Evolutionary conservation across 2,888 invertebrate species (phyloP).

Genomic region (Tetranychus piercei): DNA sequence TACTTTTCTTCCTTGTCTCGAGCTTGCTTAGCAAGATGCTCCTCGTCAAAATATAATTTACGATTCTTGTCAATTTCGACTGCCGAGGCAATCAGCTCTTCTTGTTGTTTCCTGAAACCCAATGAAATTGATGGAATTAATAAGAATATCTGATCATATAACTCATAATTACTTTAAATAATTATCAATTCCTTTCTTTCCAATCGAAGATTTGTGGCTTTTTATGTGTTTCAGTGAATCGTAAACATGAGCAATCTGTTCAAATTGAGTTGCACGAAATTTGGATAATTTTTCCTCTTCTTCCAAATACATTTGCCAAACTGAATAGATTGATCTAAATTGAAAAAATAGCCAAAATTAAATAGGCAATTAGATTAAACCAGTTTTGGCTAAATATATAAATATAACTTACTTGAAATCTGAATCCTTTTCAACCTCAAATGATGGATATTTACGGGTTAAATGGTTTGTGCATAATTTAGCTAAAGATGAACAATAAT

Average conservation of each 20-base stretch:
- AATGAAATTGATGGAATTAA: not conserved
- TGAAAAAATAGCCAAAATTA: slow-evolving; percentile 7
- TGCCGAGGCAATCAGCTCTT: slow-evolving; percentile 66
- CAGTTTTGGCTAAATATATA: not conserved
- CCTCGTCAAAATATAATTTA: slow-evolving; percentile 84
- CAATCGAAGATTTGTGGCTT: slow-evolving; percentile 31
- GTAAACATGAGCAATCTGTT: slow-evolving; percentile 17
- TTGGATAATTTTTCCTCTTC: slow-evolving; percentile 83
- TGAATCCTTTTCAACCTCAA: slow-evolving; percentile 16
- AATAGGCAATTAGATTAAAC: not conserved
- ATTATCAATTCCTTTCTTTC: slow-evolving; percentile 49
- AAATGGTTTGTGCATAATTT: slow-evolving; percentile 22
- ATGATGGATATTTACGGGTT: slow-evolving; percentile 14
- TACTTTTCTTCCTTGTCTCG: slow-evolving; percentile 75
- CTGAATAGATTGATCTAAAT: slow-evolving; percentile 82
- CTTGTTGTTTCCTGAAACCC: slow-evolving; percentile 48
- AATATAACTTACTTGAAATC: slow-evolving; percentile 19
- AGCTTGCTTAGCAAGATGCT: slow-evolving; percentile 83
- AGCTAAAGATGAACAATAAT: slow-evolving; percentile 62
- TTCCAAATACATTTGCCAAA: slow-evolving; percentile 87
- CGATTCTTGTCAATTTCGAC: slow-evolving; percentile 81
- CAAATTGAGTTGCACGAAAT: slow-evolving; percentile 49
- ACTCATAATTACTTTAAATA: slow-evolving; percentile 45
- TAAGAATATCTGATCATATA: not conserved
- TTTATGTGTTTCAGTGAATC: slow-evolving; percentile 20